Evolutionary conservation across 1,140 invertebrate genomes (phyloP), one percentile per base, ranked within the genome.

Genomic region (Bathynomus jamesi): DNA sequence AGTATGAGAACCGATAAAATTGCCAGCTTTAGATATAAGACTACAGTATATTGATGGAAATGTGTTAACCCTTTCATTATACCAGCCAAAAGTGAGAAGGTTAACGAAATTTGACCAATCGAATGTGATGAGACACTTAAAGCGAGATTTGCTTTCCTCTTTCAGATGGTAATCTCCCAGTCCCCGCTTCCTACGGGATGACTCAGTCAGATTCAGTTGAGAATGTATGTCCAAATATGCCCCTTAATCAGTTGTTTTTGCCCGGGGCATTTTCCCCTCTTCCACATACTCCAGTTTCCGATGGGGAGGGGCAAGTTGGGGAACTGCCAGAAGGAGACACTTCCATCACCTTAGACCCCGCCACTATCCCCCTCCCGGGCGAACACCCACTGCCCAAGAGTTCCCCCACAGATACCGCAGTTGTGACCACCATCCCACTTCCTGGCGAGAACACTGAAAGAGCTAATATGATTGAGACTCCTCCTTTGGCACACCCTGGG

Each of bases 401-500:
- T 32, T 65, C 69, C 10, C 69, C 65, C 5, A 69, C 73, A 21
- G 61, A 74, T 28, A 69, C 31, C 21, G 64, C 72, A 27, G 70
- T 67, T 21, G 53, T 70, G 10, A 61, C 66, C 13, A 46, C 65
- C 61, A 72, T 75, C 32, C 70, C 74, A 7, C 66, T 76, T 29
- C 75, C 75, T 31, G 75, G 60, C 24, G 64, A 72, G n/a, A 40
- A 28, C 28, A 32, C n/a, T 30, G 29, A 25, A 25, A 46, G 24
- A 13, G 25, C 30, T 1, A 60, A 28, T 10, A 21, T 68, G n/a
- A n/a, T 24, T 28, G 65, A 30, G 17, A 28, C 29, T 21, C n/a
- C 67, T 76, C 76, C 78, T 78, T 5, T 53, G 40, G 78, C 81
- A 46, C 82, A 82, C 5, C 81, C 82, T 25, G 80, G 80, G 65